Evolutionary conservation across 2,113 vertebrate species (phyloP), one percentile per base, ranked within the genome.

Genomic region (Elgaria multicarinata): DNA sequence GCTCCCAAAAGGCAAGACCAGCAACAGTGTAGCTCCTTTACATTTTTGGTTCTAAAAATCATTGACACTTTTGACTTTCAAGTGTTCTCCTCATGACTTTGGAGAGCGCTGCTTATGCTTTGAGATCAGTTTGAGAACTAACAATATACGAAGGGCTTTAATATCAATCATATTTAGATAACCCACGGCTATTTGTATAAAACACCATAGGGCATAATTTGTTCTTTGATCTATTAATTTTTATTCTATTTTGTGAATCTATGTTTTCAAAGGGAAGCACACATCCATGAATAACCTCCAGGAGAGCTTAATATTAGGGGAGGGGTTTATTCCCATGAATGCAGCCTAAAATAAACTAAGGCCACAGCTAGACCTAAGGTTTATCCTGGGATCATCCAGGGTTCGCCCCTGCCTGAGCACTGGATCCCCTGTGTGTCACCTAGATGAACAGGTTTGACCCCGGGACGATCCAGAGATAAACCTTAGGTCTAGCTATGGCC

Each of bases 1-100:
- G 87, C 81, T 95, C 93, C 93, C 94, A 95, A 96, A 95, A 95
- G 93, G 93, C 93, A 96, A 95, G 94, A 90, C 90, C 95, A 94
- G 92, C 93, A 92, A 50, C 92, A 88, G 83, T 0, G 0, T 78
- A 93, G 87, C 93, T 95, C 92, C 92, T 93, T 87, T 80, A 58
- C 24, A 75, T 75, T 75, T 90, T 88, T 67, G 83, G 55, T 0
- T 1, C 87, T 92, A 91, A 92, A 86, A 90, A 93, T 92, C 93
- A 95, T 93, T 18, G 31, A 46, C 91, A 94, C 95, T 96, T 93
- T 92, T 96, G 95, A 95, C 95, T 94, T 96, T 95, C 92, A 94
- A 74, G 85, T 90, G 93, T 92, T 94, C 94, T 85, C 64, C 36
- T 88, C 26, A 90, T 64, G 28, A 66, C 39, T 66, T 46, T 46